Conservation (phyloP, 2,797 vertebrate genomes). For the Pseudochromis fuscus region DNA sequence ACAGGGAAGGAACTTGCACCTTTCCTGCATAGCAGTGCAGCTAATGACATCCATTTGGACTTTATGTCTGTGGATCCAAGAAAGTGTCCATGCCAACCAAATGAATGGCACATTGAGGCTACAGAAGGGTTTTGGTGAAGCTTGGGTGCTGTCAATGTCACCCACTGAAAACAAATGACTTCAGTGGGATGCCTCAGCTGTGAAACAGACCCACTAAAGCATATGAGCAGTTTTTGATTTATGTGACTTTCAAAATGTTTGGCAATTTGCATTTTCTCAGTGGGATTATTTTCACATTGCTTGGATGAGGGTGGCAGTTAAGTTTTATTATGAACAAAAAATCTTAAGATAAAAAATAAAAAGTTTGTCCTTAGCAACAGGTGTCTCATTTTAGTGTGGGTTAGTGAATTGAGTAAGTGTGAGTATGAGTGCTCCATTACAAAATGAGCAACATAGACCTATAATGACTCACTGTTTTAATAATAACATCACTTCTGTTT, state of each 20-base stretch:
- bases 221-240: slow-evolving; percentile 24
- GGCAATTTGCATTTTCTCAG: neutral
- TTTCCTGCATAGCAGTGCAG: slow-evolving; percentile 24
- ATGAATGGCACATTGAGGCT: slow-evolving; percentile 54
- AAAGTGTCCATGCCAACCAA: slow-evolving; percentile 39
- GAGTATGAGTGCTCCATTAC: slow-evolving; percentile 17
- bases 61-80: slow-evolving; percentile 38
- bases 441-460: slow-evolving; percentile 35
- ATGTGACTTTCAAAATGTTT: slow-evolving; percentile 28
- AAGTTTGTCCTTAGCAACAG: slow-evolving; percentile 3
- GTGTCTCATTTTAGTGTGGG: slow-evolving; percentile 17
- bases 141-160: slow-evolving; percentile 47
- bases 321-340: slow-evolving; percentile 36
- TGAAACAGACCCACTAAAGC: slow-evolving; percentile 32
- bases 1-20: slow-evolving; percentile 23
- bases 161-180: slow-evolving; percentile 65
- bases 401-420: slow-evolving; percentile 11
- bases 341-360: slow-evolving; percentile 4
- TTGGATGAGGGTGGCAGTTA: slow-evolving; percentile 3
- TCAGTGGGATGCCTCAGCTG: slow-evolving; percentile 45
- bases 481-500: slow-evolving; percentile 57
- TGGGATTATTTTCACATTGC: slow-evolving; percentile 18
- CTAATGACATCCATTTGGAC: slow-evolving; percentile 46
- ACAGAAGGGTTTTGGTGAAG: slow-evolving; percentile 27
- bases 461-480: slow-evolving; percentile 63